phyloP scores from a whole-genome alignment of 2,113 vertebrate genomes.

The Pseudolaguvia tuberculata region DNA sequence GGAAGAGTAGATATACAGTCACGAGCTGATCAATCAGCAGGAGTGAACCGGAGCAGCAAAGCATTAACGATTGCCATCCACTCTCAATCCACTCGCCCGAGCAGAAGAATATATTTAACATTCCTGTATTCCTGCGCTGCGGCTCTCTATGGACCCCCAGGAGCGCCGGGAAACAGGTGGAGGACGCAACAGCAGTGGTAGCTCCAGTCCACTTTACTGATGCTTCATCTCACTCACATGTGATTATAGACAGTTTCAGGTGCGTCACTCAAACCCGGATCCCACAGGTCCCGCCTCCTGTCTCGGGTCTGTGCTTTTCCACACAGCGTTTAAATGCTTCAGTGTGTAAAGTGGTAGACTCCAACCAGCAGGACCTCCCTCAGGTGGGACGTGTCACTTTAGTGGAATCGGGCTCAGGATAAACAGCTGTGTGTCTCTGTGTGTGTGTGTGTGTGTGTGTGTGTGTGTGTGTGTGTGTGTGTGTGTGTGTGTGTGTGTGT shows the following conservation, averaged over 20 bases:
- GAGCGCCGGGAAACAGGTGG: constrained; percentile 29
- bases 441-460: no score
- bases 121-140: constrained; percentile 69
- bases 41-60: constrained; percentile 84
- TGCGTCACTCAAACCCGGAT: neutral
- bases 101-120: constrained; percentile 91
- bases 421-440: no score
- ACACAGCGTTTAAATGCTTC: neutral
- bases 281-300: neutral
- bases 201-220: constrained; percentile 14
- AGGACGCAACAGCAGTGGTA: constrained; percentile 6
- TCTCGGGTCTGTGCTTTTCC: neutral
- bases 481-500: no score
- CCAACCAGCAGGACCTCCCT: constrained; percentile 61
- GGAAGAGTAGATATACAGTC: constrained; percentile 93
- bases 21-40: constrained; percentile 90
- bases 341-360: constrained; percentile 2
- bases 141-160: constrained; percentile 46
- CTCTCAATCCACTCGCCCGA: constrained; percentile 84
- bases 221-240: constrained; percentile 10
- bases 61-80: constrained; percentile 89
- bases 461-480: no score
- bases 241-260: constrained; percentile 35
- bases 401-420: constrained; percentile 72
- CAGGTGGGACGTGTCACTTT: constrained; percentile 74